Evolutionary conservation across 2,113 vertebrate genomes (phyloP).

Genomic region (Tychaedon coryphoeus): DNA sequence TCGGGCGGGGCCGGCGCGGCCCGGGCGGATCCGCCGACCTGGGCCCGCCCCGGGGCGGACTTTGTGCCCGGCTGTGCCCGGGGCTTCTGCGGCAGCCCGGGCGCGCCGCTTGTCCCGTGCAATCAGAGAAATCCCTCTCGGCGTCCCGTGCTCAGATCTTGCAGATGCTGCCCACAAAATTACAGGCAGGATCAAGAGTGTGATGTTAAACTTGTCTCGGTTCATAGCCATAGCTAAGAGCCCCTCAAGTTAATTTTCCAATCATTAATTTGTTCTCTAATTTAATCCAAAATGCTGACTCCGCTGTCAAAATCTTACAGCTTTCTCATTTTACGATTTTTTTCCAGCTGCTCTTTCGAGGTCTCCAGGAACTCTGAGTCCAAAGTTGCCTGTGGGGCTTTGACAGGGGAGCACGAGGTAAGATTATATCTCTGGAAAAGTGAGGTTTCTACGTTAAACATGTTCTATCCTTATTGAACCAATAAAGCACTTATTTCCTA

Average conservation of each 20-base stretch:
- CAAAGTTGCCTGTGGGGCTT: not conserved
- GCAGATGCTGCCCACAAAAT: not conserved
- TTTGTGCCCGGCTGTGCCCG: not conserved
- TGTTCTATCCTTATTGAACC: not conserved
- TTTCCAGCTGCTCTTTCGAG: not conserved
- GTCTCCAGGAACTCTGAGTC: not conserved
- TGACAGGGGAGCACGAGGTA: not conserved
- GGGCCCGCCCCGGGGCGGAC: not conserved
- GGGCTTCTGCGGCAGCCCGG: not conserved
- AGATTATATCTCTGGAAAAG: not conserved
- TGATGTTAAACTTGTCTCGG: not conserved
- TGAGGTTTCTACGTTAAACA: not conserved
- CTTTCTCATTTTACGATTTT: not conserved
- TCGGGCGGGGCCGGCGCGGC: not conserved
- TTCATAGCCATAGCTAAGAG: fast-evolving
- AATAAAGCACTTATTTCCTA: not conserved
- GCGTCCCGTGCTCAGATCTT: fast-evolving
- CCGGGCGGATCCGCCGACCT: not conserved
- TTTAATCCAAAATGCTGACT: not conserved
- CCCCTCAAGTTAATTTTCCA: not conserved
- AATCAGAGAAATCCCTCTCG: fast-evolving
- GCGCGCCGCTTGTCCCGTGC: fast-evolving
- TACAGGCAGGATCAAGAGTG: fast-evolving
- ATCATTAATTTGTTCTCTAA: not conserved
- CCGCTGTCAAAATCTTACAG: not conserved